These are phyloP conservation scores for Laterallus jamaicensis DNA, from an alignment of 2,113 vertebrate genomes.

Conservation along the genomic window DNA sequence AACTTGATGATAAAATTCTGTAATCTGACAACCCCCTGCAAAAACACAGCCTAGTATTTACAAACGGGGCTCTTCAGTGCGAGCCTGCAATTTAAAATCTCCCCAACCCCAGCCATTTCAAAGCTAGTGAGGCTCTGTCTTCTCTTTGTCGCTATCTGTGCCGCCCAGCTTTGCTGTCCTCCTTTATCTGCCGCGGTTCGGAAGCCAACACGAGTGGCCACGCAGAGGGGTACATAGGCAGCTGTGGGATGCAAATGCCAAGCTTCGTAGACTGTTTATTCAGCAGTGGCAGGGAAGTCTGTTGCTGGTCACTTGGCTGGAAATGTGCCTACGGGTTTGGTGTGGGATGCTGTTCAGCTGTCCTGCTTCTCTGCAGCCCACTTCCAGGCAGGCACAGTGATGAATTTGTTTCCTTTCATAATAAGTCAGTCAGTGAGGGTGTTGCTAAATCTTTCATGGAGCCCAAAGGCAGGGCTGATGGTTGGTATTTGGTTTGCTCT, in stretches of 20 bases:
- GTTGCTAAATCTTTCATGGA: conserved; percentile 27
- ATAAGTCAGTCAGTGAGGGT: conserved; percentile 22
- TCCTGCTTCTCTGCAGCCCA: neutral
- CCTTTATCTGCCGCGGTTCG: neutral
- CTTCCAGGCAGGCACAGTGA: neutral
- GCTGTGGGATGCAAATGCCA: neutral
- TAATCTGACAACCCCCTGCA: neutral
- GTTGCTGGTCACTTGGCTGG: conserved; percentile 33
- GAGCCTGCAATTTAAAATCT: neutral
- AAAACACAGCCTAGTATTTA: conserved; percentile 10
- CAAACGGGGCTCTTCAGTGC: neutral
- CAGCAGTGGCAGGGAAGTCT: neutral
- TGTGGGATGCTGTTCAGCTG: conserved; percentile 18
- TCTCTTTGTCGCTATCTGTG: neutral
- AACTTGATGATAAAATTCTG: conserved; percentile 29
- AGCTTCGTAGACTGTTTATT: neutral
- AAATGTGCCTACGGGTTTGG: neutral
- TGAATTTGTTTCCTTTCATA: conserved; percentile 35
- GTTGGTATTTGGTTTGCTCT: neutral
- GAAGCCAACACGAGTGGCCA: neutral
- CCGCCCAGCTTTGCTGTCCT: neutral
- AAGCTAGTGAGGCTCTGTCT: neutral
- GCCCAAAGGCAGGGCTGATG: conserved; percentile 4
- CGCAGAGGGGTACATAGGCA: neutral
- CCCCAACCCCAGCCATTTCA: neutral